Base-by-base conservation (phyloP, 2,888 invertebrate species). In the Luperina nickerlii region DNA sequence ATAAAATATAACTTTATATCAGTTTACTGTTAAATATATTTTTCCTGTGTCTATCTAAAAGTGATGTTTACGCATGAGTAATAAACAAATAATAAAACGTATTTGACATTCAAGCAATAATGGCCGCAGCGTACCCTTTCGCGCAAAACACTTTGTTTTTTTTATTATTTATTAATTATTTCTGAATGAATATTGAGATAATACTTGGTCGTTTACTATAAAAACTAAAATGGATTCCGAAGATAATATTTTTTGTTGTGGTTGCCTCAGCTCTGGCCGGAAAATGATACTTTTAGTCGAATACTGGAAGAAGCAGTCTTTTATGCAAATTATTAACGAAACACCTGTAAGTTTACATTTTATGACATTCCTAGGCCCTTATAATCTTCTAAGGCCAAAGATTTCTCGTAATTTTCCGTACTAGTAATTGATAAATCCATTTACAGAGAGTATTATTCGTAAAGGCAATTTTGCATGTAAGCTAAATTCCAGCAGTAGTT, bases 261-360 rank as follows among this genome's bases (percentile, higher is more conserved):
- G 94, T 3, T 96, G 96, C 76, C 90, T 96, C 1, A 91, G 92
- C 81, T 81, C 84, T 0, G 94, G 89, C 7, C 92, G 96, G 15
- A 94, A 93, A 94, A 93, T 95, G 91, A 79, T 88, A 27, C 69
- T 83, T 20, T 72, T 96, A 8, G 85, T 91, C 0, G 91, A 94
- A 51, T 87, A 75, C 72, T 87, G 79, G 71, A 89, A 90, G 68
- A 92, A 91, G 73, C 91, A 93, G 76, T 93, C 92, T 90, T 96
- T 94, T 91, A 77, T 89, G 27, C 89, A 94, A 90, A 94, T 96
- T 71, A 88, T 95, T 13, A 90, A 84, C 67, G 95, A 95, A 89
- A 90, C 92, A 77, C 86, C 90, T 85, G 96, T 95, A 92, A 92
- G 90, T 88, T 77, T 45, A 38, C 1, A 20, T 18, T 74, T 27